Conservation (phyloP, 2,797 vertebrate species). For the Pseudochirops cupreus region DNA sequence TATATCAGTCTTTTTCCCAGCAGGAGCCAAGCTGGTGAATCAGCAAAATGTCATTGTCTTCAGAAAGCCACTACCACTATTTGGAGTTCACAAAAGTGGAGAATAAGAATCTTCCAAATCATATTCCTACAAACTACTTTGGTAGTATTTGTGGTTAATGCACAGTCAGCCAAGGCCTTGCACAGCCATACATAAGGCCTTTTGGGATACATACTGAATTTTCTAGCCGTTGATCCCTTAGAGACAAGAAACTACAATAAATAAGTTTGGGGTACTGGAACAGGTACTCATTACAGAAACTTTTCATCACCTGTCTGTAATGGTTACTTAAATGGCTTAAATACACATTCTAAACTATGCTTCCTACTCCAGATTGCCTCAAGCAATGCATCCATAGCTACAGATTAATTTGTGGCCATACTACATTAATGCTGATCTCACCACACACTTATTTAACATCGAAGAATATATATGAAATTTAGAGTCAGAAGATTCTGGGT, state of each 20-base stretch:
- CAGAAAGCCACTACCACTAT: slow-evolving; percentile 36
- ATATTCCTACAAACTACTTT: slow-evolving; percentile 43
- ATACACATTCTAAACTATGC: neutral
- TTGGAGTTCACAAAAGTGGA: slow-evolving; percentile 44
- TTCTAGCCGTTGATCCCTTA: neutral
- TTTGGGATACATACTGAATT: neutral
- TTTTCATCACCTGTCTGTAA: neutral
- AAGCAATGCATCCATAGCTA: neutral
- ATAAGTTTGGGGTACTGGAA: slow-evolving; percentile 2
- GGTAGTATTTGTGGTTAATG: neutral
- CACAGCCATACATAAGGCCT: neutral
- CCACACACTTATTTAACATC: neutral
- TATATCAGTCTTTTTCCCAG: slow-evolving; percentile 58
- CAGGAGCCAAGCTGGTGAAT: slow-evolving; percentile 54
- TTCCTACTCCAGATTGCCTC: neutral
- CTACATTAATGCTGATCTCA: neutral
- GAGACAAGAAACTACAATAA: neutral
- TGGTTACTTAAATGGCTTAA: neutral
- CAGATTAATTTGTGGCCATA: neutral
- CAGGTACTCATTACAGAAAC: slow-evolving; percentile 9
- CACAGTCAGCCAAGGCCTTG: neutral
- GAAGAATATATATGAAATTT: neutral
- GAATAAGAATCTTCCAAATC: slow-evolving; percentile 11
- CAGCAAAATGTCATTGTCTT: slow-evolving; percentile 56
- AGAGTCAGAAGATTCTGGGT: neutral